Percentiles rank a stretch among this genome's conserved stretches.
Evolutionary conservation across 2,888 invertebrate species (phyloP).

Genomic region (Diogma glabrata): DNA sequence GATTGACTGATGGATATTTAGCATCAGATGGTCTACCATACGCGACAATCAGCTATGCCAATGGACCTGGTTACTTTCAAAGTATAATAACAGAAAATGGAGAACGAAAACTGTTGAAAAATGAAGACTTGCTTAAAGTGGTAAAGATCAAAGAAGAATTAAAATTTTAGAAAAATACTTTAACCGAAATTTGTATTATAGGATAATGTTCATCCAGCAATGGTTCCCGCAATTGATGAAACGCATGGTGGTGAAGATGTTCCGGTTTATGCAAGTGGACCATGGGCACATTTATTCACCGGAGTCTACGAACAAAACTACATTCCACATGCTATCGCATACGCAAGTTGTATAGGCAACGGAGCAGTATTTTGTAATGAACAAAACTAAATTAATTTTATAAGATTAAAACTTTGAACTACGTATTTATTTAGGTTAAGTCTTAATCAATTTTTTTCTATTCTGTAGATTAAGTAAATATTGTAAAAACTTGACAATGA

Average conservation of each 20-base stretch:
- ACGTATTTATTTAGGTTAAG: too few species aligned
- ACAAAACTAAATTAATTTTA: too few species aligned
- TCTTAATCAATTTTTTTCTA: too few species aligned
- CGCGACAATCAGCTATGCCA: conserved; percentile 60
- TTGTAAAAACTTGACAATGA: too few species aligned
- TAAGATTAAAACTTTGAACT: too few species aligned
- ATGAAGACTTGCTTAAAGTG: conserved; percentile 26
- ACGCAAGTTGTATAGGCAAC: conserved; percentile 58
- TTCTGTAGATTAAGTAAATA: too few species aligned
- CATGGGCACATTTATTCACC: conserved; percentile 69
- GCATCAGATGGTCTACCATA: conserved; percentile 50
- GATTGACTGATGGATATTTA: conserved; percentile 29
- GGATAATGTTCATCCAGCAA: conserved; percentile 37
- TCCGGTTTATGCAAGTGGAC: conserved; percentile 61
- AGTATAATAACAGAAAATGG: conserved; percentile 19
- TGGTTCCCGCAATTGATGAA: conserved; percentile 47
- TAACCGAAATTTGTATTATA: too few species aligned
- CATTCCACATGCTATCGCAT: conserved; percentile 65
- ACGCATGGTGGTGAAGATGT: conserved; percentile 75
- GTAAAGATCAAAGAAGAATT: too few species aligned
- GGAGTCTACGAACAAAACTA: conserved; percentile 69
- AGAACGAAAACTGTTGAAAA: conserved; percentile 24
- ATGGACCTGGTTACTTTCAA: conserved; percentile 58
- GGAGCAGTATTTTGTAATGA: conserved; percentile 27
- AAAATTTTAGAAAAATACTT: too few species aligned